Base-by-base conservation (phyloP, 2,888 invertebrate species). In the Deilephila elpenor region DNA sequence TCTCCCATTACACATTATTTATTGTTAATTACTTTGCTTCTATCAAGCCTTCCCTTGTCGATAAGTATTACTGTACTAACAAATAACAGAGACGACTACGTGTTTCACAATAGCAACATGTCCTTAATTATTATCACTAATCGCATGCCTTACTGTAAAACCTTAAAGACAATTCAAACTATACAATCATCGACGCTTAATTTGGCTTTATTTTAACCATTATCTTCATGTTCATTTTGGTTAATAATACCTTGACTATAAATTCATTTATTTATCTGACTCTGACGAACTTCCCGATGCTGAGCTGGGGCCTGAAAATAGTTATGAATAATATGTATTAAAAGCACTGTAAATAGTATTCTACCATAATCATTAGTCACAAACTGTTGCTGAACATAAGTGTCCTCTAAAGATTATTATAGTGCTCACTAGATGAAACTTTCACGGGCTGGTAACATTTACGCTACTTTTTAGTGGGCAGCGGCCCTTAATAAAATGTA, bases 241-340 rank as follows among this genome's bases (percentile, higher is more conserved):
- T 53, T 81, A 84, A 82, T 81, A 82, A 83, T 78, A 77, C 14
- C 51, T 67, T 67, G 74, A 83, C 73, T 77, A 80, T 78, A 78
- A 67, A 76, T 74, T 75, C 76, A 78, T 81, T 92, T 89, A 93
- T 86, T 94, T 94, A 80, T 92, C 94, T 71, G 96, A 96, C 85
- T 96, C 96, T 75, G 95, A 95, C 67, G 96, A 96, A 86, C 96
- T 95, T 29, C 95, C 96, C 64, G 96, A 96, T 73, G 95, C 96
- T 60, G 96, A 95, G 89, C 96, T 96, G 75, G 92, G 93, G 86
- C 95, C 95, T 95, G 92, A 70, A 87, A 91, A 83, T 76, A 77
- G 5, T 82, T 76, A 78, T 76, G 77, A 74, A 74, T 29, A 59
- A 32, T 32, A 32, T 32, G 25, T 32, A 32, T 32, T 74, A 62